These are phyloP conservation scores for Dorcus hopei DNA, from an alignment of 2,888 invertebrate species.

Conservation along the genomic window DNA sequence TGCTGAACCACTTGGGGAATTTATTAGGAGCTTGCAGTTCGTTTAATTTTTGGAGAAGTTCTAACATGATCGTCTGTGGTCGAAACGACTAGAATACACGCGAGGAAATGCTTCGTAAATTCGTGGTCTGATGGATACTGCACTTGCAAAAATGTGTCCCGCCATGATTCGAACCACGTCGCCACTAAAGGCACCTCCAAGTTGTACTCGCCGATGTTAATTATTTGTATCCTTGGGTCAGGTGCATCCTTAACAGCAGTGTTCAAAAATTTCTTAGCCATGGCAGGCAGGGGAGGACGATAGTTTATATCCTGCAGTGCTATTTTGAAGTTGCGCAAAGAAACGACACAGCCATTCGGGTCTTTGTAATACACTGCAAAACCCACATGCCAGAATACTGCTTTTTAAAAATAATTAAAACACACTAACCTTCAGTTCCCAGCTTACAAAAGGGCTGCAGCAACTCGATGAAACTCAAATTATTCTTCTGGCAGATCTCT, in stretches of 20 bases:
- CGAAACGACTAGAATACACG: slow-evolving; percentile 75
- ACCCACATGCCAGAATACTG: not conserved
- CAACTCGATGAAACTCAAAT: slow-evolving; percentile 84
- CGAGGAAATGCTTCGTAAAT: slow-evolving; percentile 85
- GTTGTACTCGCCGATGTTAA: slow-evolving; percentile 49
- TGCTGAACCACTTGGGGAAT: slow-evolving; percentile 78
- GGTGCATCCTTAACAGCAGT: slow-evolving; percentile 43
- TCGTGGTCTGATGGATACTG: slow-evolving; percentile 94
- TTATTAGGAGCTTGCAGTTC: slow-evolving; percentile 75
- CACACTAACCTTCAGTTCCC: slow-evolving; percentile 64
- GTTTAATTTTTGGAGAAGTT: slow-evolving; percentile 75
- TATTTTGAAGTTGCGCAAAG: slow-evolving; percentile 73
- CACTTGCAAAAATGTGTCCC: slow-evolving; percentile 84
- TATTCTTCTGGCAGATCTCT: slow-evolving; percentile 82
- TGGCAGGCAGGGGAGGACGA: slow-evolving; percentile 75
- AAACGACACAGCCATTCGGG: slow-evolving; percentile 70
- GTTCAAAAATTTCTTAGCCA: slow-evolving; percentile 81
- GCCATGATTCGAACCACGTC: slow-evolving; percentile 95
- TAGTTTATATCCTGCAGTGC: slow-evolving; percentile 78
- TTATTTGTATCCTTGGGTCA: slow-evolving; percentile 34
- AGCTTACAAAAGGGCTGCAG: slow-evolving; percentile 84
- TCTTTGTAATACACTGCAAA: slow-evolving; percentile 78
- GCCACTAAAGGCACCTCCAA: slow-evolving; percentile 73
- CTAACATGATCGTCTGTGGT: slow-evolving; percentile 73
- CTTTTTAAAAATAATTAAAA: not conserved